Conservation (phyloP, 1,140 invertebrate species). For the Meloidogyne exigua region DNA sequence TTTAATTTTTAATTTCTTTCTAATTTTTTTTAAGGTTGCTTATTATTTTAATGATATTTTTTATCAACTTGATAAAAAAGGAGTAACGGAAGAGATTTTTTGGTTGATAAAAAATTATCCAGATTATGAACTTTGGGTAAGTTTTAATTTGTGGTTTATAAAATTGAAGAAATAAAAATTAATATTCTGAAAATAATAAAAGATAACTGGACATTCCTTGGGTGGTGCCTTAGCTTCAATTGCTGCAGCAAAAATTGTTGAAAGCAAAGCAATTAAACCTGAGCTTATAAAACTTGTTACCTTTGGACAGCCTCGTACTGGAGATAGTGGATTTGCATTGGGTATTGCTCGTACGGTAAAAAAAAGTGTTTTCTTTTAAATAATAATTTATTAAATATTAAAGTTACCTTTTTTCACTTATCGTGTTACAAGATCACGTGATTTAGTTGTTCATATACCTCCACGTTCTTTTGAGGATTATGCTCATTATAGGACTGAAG, state of each 20-base stretch:
- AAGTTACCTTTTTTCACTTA: slow-evolving; percentile 19
- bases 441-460: slow-evolving; percentile 47
- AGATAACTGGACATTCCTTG: slow-evolving; percentile 33
- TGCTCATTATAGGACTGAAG: slow-evolving; percentile 41
- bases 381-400: neutral
- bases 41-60: slow-evolving; percentile 20
- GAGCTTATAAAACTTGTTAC: slow-evolving; percentile 45
- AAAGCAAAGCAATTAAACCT: slow-evolving; percentile 21
- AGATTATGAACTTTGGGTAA: slow-evolving; percentile 30
- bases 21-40: slow-evolving; percentile 18
- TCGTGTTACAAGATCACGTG: slow-evolving; percentile 43
- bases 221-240: slow-evolving; percentile 29
- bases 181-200: neutral
- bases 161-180: too few relatives aligned
- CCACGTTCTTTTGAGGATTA: slow-evolving; percentile 39
- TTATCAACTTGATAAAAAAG: slow-evolving; percentile 10
- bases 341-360: neutral
- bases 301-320: slow-evolving; percentile 51
- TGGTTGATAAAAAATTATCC: neutral
- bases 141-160: neutral
- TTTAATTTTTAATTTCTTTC: neutral
- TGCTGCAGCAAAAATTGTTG: slow-evolving; percentile 31
- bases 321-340: slow-evolving; percentile 27
- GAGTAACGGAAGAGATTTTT: slow-evolving; percentile 13
- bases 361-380: neutral